Percentiles rank a stretch among this genome's conserved stretches.
Conservation (phyloP, 2,113 vertebrate species). For the Chlorodrepanis virens region DNA sequence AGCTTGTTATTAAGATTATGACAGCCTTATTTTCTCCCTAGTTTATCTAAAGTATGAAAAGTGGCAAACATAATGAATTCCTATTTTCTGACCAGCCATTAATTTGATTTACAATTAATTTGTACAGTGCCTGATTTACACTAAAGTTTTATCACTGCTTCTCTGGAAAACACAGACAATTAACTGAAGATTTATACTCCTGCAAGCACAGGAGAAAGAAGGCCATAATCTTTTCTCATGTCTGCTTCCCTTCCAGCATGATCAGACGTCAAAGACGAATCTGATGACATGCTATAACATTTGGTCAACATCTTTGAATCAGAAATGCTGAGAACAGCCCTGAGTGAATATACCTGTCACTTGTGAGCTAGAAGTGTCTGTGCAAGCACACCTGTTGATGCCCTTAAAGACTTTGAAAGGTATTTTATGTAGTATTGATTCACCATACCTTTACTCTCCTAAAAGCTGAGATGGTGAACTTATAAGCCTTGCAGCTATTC, state of each 20-base stretch:
- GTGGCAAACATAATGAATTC: neutral
- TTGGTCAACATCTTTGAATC: neutral
- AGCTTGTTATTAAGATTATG: constrained; percentile 1
- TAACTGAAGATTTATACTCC: neutral
- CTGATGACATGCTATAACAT: neutral
- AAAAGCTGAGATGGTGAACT: neutral
- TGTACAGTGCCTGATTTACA: neutral
- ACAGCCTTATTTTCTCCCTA: constrained; percentile 5
- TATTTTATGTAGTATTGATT: neutral
- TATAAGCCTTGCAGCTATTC: neutral
- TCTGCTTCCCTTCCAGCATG: neutral
- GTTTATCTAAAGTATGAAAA: constrained; percentile 30
- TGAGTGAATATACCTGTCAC: neutral
- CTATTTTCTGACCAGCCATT: neutral
- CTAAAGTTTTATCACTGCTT: neutral
- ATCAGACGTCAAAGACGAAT: neutral
- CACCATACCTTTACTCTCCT: neutral
- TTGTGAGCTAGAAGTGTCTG: neutral
- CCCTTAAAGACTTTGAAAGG: neutral
- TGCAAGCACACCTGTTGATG: neutral
- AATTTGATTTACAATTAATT: constrained; percentile 18
- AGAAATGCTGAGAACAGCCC: neutral
- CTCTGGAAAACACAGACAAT: neutral
- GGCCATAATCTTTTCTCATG: neutral
- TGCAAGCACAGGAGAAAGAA: neutral